Evolutionary conservation across 2,888 invertebrate genomes (phyloP).

Genomic region (Tipula confusa): DNA sequence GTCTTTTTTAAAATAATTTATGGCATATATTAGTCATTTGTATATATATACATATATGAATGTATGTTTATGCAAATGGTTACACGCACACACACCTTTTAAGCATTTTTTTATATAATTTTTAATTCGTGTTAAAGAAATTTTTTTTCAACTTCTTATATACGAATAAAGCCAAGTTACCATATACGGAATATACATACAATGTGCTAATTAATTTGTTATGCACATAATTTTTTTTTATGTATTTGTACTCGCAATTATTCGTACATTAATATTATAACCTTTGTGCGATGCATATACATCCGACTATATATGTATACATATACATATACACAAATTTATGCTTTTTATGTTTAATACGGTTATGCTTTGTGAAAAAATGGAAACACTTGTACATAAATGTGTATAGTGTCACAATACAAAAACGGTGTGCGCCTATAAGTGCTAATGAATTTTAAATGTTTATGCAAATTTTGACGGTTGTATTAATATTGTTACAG

Average conservation of each 20-base stretch:
- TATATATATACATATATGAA: no score
- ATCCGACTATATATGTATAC: not conserved
- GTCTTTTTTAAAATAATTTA: not conserved
- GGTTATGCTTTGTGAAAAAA: not conserved
- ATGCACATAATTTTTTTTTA: not conserved
- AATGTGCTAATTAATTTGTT: conserved; percentile 6
- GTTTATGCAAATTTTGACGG: not conserved
- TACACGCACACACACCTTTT: no score
- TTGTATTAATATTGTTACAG: not conserved
- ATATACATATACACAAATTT: no score
- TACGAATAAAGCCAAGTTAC: not conserved
- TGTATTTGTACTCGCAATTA: not conserved
- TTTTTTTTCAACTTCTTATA: not conserved
- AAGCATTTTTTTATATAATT: no score
- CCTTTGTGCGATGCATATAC: not conserved
- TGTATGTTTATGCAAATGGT: no score
- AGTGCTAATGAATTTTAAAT: conserved; percentile 5
- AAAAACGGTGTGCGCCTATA: not conserved
- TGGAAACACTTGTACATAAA: conserved; percentile 14
- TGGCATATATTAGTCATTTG: not conserved
- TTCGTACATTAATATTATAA: not conserved
- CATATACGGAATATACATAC: not conserved
- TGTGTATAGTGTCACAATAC: not conserved
- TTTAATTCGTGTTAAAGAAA: not conserved
- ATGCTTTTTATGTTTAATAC: not conserved